Conservation (phyloP, 2,113 vertebrate genomes). For the Ondatra zibethicus region DNA sequence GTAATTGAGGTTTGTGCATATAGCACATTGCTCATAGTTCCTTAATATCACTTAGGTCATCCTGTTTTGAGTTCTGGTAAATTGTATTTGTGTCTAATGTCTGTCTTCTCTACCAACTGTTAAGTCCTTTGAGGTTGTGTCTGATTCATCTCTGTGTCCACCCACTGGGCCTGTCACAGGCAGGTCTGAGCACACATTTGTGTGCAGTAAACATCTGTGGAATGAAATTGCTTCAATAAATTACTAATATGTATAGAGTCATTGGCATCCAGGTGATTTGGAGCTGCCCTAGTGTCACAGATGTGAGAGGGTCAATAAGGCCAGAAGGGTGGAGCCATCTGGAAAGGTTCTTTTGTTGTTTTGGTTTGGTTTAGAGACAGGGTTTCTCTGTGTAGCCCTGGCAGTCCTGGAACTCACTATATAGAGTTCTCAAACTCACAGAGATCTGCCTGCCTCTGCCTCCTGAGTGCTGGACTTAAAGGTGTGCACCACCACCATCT, state of each 20-base stretch:
- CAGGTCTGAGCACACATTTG: slow-evolving; percentile 54
- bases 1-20: slow-evolving; percentile 62
- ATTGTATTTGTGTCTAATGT: slow-evolving; percentile 65
- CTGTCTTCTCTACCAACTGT: slow-evolving; percentile 58
- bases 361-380: neutral
- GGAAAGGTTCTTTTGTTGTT: neutral
- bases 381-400: neutral
- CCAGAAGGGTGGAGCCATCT: neutral
- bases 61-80: slow-evolving; percentile 68
- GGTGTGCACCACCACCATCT: no score
- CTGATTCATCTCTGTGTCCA: slow-evolving; percentile 74
- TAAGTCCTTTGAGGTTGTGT: slow-evolving; percentile 67
- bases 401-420: neutral
- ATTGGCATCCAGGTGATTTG: slow-evolving; percentile 43
- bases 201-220: slow-evolving; percentile 42
- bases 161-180: slow-evolving; percentile 38
- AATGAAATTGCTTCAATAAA: slow-evolving; percentile 57
- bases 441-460: neutral
- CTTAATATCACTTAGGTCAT: slow-evolving; percentile 72
- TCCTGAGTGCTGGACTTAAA: no score
- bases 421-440: neutral
- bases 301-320: neutral
- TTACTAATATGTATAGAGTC: neutral
- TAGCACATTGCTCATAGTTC: slow-evolving; percentile 62
- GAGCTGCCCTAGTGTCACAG: slow-evolving; percentile 27